Conservation (phyloP, 2,888 invertebrate genomes). For the Ommatoiulus sabulosus region DNA sequence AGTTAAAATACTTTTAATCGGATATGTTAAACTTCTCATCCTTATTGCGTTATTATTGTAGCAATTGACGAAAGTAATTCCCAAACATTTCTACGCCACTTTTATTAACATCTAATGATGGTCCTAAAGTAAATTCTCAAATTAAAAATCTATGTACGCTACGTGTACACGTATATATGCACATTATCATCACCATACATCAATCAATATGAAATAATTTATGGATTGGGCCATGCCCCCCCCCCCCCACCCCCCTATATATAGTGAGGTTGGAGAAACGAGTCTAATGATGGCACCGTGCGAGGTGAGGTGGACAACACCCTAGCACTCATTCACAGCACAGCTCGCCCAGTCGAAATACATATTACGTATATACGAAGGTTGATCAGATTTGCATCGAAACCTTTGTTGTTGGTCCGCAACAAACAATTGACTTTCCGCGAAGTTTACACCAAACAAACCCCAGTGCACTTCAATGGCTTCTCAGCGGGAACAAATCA, state of each 20-base stretch:
- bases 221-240: no score
- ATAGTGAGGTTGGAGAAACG: neutral
- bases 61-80: no score
- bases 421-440: conserved; percentile 17
- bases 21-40: no score
- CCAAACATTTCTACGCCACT: no score
- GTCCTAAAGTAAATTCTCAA: no score
- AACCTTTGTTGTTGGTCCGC: neutral
- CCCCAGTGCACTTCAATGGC: conserved; percentile 29
- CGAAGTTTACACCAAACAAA: conserved; percentile 14
- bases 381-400: neutral
- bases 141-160: no score
- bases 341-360: neutral
- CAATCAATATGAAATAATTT: no score
- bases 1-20: no score
- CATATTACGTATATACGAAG: neutral
- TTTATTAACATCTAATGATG: no score
- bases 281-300: neutral
- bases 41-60: no score
- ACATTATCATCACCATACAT: no score
- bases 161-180: no score
- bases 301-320: neutral
- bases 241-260: neutral
- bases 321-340: neutral
- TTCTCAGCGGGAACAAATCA: conserved; percentile 45